Conservation (phyloP, 92 coral and sea anemone species). For the Hydrozoanthus gracilis region DNA sequence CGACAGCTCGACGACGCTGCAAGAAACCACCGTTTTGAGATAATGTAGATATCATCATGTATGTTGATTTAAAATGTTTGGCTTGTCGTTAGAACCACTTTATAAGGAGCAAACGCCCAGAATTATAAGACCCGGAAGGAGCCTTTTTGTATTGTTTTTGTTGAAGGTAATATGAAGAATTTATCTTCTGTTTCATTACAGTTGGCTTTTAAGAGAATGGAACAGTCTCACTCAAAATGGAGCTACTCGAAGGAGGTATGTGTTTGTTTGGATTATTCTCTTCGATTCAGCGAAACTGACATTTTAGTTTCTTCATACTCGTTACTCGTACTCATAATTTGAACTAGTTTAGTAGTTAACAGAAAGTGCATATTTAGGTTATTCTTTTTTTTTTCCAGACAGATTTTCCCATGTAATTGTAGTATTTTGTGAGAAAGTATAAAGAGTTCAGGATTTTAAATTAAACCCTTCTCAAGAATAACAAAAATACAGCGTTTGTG, state of each 20-base stretch:
- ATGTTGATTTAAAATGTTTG: slow-evolving; percentile 33
- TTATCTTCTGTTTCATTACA: slow-evolving; percentile 25
- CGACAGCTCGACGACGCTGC: background rate
- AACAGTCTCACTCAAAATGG: slow-evolving; percentile 74
- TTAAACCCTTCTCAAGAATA: too few species aligned
- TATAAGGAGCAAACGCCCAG: slow-evolving; percentile 40
- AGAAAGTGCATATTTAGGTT: background rate
- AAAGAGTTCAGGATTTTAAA: too few species aligned
- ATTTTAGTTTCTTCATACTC: too few species aligned
- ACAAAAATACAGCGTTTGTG: too few species aligned
- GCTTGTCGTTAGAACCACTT: slow-evolving; percentile 15
- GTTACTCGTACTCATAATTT: too few species aligned
- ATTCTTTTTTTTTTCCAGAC: background rate
- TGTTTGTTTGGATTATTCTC: slow-evolving; percentile 7
- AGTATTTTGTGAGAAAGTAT: background rate
- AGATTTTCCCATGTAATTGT: background rate
- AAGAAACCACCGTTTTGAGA: background rate
- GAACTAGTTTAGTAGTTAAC: background rate
- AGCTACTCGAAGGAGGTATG: slow-evolving; percentile 61
- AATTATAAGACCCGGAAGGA: slow-evolving; percentile 39
- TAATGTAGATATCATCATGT: background rate
- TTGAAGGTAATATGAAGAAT: background rate
- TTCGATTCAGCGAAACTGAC: background rate
- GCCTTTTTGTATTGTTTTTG: slow-evolving; percentile 20
- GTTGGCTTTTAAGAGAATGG: slow-evolving; percentile 98